Evolutionary conservation across 2,888 invertebrate species (phyloP), one percentile per base, ranked within the genome.

Genomic region (Dinocampus coccinellae): DNA sequence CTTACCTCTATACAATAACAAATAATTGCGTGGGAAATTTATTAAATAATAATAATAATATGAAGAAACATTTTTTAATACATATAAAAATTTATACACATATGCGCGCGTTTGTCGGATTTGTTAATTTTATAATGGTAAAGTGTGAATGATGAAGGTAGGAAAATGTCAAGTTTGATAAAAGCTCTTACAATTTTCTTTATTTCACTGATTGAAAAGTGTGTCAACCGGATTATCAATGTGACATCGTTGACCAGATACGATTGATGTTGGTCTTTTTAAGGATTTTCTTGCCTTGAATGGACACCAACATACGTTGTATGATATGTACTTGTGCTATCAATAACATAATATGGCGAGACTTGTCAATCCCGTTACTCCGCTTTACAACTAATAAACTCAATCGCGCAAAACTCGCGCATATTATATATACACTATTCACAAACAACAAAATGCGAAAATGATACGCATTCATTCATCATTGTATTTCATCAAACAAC

Each of bases 101-200:
- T 47, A 66, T 76, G 74, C 22, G 70, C 71, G 80, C 73, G 47
- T 47, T 47, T n/a, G 7, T 47, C 16, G 47, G n/a, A 47, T 47
- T 3, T 16, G 9, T 16, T n/a, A 47, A 47, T 1, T 16, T 47
- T 3, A 29, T 29, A 47, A 16, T 16, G 16, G 16, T 13, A 47
- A 7, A 16, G 47, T 47, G 47, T 47, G 47, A 47, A 33, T 33
- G 65, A 39, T 36, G 33, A 11, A 9, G 24, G 16, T 47, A 47
- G n/a, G 3, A 29, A 4, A 7, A 29, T 29, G 7, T 29, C n/a
- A 24, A 53, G 6, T 26, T 24, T 34, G 34, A 65, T 20, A 58
- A 58, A 13, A 47, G 47, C 47, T 47, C 16, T 6, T 24, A 16
- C 53, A 20, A 22, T 29, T 20, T 52, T 34, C 34, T 29, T 16